Evolutionary conservation across 2,113 vertebrate genomes (phyloP).

Genomic region (Brachirus orientalis): DNA sequence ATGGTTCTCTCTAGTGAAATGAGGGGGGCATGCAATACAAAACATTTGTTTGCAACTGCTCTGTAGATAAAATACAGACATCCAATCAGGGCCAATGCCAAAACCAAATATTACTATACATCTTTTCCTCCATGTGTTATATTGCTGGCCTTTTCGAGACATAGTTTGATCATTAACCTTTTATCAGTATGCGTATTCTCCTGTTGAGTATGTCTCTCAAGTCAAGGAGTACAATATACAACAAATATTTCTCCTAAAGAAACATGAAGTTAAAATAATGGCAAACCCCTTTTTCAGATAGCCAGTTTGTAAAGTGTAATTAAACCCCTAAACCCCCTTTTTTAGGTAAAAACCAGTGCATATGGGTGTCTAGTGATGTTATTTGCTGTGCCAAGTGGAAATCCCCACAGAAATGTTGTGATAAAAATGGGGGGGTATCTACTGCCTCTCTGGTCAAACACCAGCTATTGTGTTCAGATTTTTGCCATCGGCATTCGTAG

Average conservation of each 20-base stretch:
- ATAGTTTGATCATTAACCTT: constrained; percentile 70
- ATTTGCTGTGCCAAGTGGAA: too few relatives aligned
- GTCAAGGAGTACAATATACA: constrained; percentile 35
- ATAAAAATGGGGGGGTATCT: too few relatives aligned
- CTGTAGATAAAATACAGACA: not conserved
- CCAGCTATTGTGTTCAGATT: too few relatives aligned
- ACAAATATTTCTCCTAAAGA: constrained; percentile 52
- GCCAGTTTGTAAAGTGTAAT: too few relatives aligned
- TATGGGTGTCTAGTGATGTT: too few relatives aligned
- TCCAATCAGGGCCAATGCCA: not conserved
- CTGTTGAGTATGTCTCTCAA: constrained; percentile 2
- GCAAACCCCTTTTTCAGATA: not conserved
- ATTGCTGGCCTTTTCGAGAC: not conserved
- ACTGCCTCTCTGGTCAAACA: too few relatives aligned
- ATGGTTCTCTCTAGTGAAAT: constrained; percentile 89
- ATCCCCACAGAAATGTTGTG: too few relatives aligned
- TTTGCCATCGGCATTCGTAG: too few relatives aligned
- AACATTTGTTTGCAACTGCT: not conserved
- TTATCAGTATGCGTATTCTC: constrained; percentile 61
- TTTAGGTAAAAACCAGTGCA: too few relatives aligned
- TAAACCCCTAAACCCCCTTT: too few relatives aligned
- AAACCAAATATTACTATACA: not conserved
- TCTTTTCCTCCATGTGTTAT: constrained; percentile 13
- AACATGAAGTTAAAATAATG: constrained; percentile 51
- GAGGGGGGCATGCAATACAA: constrained; percentile 24